Conservation (phyloP, 2,113 vertebrate species). For the Albula goreensis region DNA sequence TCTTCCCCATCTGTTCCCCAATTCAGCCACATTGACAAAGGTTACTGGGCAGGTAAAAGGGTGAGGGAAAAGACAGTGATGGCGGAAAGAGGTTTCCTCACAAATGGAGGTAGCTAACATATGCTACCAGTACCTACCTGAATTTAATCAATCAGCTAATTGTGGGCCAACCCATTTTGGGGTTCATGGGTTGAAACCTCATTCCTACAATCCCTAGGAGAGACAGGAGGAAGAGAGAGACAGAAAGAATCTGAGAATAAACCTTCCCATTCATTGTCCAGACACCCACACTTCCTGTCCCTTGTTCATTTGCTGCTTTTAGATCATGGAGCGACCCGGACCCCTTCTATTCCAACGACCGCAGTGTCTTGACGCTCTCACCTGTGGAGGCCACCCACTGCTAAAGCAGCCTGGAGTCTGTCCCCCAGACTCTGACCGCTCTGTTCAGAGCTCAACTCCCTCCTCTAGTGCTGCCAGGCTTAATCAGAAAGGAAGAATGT, state of each 20-base stretch:
- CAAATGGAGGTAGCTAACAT: no score
- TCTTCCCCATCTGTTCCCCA: no score
- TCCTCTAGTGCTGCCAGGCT: neutral
- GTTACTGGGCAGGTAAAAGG: no score
- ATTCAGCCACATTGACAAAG: no score
- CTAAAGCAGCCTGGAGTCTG: slow-evolving; percentile 59
- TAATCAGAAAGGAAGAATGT: neutral
- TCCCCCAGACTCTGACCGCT: neutral
- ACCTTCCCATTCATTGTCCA: neutral
- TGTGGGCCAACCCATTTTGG: no score
- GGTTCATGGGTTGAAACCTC: no score
- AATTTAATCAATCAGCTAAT: no score
- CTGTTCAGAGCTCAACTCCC: neutral
- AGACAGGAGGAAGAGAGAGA: neutral
- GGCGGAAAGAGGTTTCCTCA: no score
- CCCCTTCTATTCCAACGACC: slow-evolving; percentile 89
- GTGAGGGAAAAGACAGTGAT: no score
- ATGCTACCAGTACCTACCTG: no score
- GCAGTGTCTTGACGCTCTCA: slow-evolving; percentile 93
- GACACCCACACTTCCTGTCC: neutral
- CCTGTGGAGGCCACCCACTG: slow-evolving; percentile 85
- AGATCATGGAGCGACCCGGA: slow-evolving; percentile 92
- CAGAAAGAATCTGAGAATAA: no score
- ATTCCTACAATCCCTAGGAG: no score
- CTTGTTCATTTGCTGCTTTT: slow-evolving; percentile 81